phyloP scores from a whole-genome alignment of 2,113 vertebrate genomes.

The Cyanistes caeruleus region DNA sequence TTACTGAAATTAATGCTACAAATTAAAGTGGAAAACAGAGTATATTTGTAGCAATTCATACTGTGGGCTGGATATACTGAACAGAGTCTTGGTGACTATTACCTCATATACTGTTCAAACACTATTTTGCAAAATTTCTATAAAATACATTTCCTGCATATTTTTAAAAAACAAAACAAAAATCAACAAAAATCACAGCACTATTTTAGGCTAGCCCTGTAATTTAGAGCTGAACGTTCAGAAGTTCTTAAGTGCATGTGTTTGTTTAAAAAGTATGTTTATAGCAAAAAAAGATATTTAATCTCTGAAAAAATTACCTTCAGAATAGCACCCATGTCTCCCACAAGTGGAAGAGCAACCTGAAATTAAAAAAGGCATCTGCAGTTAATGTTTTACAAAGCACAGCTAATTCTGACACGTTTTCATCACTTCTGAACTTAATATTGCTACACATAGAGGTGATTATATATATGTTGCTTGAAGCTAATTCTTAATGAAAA shows the following conservation, averaged over 20 bases:
- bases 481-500: background rate
- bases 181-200: background rate
- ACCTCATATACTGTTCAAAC: background rate
- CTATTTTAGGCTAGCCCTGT: background rate
- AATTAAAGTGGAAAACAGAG: background rate
- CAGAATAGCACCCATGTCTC: slow-evolving; percentile 87
- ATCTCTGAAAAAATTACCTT: slow-evolving; percentile 81
- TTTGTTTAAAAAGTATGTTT: background rate
- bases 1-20: background rate
- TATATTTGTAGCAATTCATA: background rate
- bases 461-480: background rate
- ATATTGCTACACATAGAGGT: background rate
- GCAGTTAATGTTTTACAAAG: background rate
- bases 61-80: background rate
- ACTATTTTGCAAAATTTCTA: background rate
- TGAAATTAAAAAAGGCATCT: slow-evolving; percentile 59
- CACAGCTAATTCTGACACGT: background rate
- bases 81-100: background rate
- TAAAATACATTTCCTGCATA: background rate
- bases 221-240: background rate
- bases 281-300: background rate
- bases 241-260: background rate
- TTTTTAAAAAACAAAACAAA: background rate
- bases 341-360: slow-evolving; percentile 93
- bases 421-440: background rate